Evolutionary conservation across 1,140 invertebrate genomes (phyloP), one percentile per base, ranked within the genome.

Genomic region (Daktulosphaira vitifoliae): DNA sequence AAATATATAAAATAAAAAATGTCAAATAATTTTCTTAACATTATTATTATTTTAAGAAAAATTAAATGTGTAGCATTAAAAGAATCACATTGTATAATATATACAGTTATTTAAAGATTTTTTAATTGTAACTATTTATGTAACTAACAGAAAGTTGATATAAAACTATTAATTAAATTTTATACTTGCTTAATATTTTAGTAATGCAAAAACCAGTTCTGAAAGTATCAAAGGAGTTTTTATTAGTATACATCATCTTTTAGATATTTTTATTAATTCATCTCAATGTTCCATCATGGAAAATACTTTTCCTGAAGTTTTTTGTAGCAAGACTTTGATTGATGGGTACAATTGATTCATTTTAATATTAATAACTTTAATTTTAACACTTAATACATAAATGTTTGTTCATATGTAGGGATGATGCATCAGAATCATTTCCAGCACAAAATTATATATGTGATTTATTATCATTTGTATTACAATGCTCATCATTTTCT

Each of bases 381-480:
- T n/a, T n/a, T n/a, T n/a, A n/a, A n/a, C n/a, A n/a, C n/a, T n/a
- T n/a, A n/a, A n/a, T n/a, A n/a, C n/a, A n/a, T n/a, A n/a, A n/a
- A n/a, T n/a, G n/a, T n/a, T n/a, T n/a, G n/a, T n/a, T n/a, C n/a
- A n/a, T n/a, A 3, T 48, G 26, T 13, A 62, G 56, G 25, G 9
- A 46, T 23, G 29, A 46, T 20, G 29, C 56, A 20, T 6, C n/a
- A 33, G 56, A 62, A 13, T 48, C 42, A 20, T 62, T 46, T 62
- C 42, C 56, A 33, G 42, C 46, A 20, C 56, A 62, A 48, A 62
- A 25, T 62, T 62, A 62, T 48, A 62, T 62, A 26, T 62, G 56
- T 62, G 56, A 62, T 46, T 62, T 62, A 62, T 33, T 62, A 37
- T 62, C 56, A 9, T 46, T 62, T 62, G 56, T 62, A 46, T 33